Conservation (phyloP, 2,888 invertebrate species). For the Drosophila peninsularis region DNA sequence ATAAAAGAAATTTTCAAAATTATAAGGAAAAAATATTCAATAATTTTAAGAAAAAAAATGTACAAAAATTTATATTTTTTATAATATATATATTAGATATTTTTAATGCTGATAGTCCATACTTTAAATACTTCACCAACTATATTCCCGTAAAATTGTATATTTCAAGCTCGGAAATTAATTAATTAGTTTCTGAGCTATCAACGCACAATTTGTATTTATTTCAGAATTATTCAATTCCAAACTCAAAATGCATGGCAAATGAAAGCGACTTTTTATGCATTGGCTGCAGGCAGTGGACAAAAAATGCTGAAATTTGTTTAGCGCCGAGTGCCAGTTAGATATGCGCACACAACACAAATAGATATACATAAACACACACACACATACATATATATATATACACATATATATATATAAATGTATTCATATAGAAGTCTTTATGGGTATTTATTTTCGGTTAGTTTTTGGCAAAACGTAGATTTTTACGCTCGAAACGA, state of each 20-base stretch:
- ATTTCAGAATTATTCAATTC: slow-evolving; percentile 25
- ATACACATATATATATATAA: slow-evolving; percentile 4
- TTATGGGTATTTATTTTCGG: slow-evolving; percentile 61
- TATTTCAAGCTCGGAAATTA: not conserved
- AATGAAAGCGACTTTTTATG: slow-evolving; percentile 35
- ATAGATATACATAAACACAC: slow-evolving; percentile 1
- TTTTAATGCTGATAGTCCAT: too few relatives aligned
- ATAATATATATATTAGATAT: too few relatives aligned
- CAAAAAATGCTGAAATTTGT: slow-evolving; percentile 49
- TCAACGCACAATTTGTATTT: slow-evolving; percentile 20
- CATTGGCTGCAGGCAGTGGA: slow-evolving; percentile 6
- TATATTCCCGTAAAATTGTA: too few relatives aligned
- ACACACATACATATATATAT: not conserved
- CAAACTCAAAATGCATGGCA: slow-evolving; percentile 8
- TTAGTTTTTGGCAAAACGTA: slow-evolving; percentile 42
- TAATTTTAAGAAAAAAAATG: too few relatives aligned
- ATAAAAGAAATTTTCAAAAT: too few relatives aligned
- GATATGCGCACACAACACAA: slow-evolving; percentile 9
- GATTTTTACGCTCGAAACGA: slow-evolving; percentile 64
- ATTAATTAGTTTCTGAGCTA: slow-evolving; percentile 28
- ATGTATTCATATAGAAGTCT: slow-evolving; percentile 9
- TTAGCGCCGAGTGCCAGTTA: slow-evolving; percentile 36
- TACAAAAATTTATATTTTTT: too few relatives aligned
- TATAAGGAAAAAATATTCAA: too few relatives aligned
- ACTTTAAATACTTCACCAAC: too few relatives aligned